phyloP scores from a whole-genome alignment of 2,888 invertebrate species.

The Scelioninae gen. 1 region DNA sequence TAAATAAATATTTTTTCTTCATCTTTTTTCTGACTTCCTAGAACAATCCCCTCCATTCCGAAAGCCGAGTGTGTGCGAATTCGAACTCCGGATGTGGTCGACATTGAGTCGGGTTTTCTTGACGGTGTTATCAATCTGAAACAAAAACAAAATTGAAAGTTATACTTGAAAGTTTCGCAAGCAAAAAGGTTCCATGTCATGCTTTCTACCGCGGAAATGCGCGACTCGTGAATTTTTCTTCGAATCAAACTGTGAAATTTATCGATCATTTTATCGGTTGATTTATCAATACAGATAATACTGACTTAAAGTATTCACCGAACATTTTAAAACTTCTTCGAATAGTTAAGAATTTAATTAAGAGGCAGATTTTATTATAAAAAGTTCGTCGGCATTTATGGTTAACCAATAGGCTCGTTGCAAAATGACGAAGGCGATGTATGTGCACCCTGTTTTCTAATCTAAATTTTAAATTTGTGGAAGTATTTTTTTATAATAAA shows the following conservation, averaged over 20 bases:
- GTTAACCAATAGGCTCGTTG: too few relatives aligned
- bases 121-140: slow-evolving; percentile 44
- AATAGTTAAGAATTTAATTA: too few relatives aligned
- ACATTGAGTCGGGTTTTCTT: slow-evolving; percentile 41
- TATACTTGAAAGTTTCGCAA: slow-evolving; percentile 46
- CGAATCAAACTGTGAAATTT: slow-evolving; percentile 10
- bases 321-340: too few relatives aligned
- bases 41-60: slow-evolving; percentile 12
- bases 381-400: too few relatives aligned
- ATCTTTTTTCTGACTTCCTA: slow-evolving; percentile 7
- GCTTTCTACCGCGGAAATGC: slow-evolving; percentile 45
- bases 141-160: slow-evolving; percentile 66
- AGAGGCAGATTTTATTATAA: too few relatives aligned
- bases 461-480: too few relatives aligned
- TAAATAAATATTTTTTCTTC: neutral
- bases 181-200: slow-evolving; percentile 38
- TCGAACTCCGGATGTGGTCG: slow-evolving; percentile 43
- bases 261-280: slow-evolving; percentile 23
- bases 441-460: too few relatives aligned
- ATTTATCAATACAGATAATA: too few relatives aligned
- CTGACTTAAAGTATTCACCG: too few relatives aligned
- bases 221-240: slow-evolving; percentile 18
- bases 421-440: too few relatives aligned
- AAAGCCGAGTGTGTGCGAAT: slow-evolving; percentile 27
- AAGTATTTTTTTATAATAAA: too few relatives aligned